Percentiles rank a stretch among this genome's conserved stretches.
Evolutionary conservation across 2,888 invertebrate genomes (phyloP).

Genomic region (Cephus runcator): DNA sequence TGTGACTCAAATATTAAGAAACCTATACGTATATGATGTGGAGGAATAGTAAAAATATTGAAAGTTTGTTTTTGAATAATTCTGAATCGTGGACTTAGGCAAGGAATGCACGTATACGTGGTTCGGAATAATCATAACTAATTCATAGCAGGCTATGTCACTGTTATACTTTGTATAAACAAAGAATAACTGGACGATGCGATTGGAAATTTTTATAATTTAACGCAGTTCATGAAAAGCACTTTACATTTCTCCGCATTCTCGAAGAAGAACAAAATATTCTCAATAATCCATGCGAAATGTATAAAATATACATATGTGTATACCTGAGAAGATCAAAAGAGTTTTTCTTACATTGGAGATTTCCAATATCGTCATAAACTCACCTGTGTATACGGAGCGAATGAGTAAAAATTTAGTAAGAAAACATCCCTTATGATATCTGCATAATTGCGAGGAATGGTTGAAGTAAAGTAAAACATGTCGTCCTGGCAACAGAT

Average conservation of each 20-base stretch:
- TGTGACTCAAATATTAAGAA: background rate
- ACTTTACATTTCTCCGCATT: background rate
- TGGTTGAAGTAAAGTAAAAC: background rate
- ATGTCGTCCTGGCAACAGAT: constrained; percentile 34
- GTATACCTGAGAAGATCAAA: background rate
- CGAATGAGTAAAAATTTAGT: background rate
- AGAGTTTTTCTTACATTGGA: background rate
- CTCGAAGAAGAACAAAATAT: background rate
- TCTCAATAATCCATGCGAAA: background rate
- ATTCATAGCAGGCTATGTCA: background rate
- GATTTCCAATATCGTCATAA: background rate
- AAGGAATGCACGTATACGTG: background rate
- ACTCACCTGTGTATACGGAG: background rate
- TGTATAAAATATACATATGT: background rate
- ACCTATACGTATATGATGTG: no score
- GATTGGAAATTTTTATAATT: background rate
- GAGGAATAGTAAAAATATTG: no score
- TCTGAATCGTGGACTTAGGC: background rate
- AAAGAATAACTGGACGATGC: background rate
- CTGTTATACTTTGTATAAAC: background rate
- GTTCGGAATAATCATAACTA: background rate
- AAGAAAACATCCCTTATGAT: background rate
- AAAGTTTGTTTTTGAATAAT: background rate
- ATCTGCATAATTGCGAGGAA: background rate
- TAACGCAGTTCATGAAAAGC: background rate